Evolutionary conservation across 1,140 invertebrate species (phyloP).

Genomic region (Drosophila subpulchrella): DNA sequence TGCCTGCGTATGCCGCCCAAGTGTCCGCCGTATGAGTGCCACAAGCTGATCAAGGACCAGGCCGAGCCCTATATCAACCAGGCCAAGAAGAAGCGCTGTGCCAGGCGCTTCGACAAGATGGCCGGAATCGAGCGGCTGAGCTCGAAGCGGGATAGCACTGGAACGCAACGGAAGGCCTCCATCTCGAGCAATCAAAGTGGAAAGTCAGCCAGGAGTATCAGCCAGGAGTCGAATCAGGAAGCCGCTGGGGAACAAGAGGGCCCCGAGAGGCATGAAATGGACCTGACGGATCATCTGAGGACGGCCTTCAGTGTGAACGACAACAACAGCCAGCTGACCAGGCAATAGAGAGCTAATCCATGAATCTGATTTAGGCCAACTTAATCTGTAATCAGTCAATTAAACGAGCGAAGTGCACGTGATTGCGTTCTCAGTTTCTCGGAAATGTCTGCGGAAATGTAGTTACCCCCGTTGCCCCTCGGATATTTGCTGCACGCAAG

Average conservation of each 20-base stretch:
- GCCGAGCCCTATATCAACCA: background rate
- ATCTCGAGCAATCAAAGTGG: background rate
- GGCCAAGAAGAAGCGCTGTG: conserved; percentile 11
- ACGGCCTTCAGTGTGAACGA: background rate
- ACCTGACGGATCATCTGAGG: background rate
- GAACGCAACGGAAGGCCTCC: background rate
- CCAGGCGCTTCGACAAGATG: conserved; percentile 6
- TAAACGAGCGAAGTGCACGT: background rate
- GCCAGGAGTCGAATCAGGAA: background rate
- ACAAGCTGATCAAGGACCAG: conserved; percentile 3
- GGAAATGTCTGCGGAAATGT: conserved; percentile 11
- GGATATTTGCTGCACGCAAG: background rate
- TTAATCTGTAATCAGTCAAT: background rate
- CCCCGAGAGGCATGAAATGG: background rate
- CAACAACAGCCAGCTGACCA: too few species aligned
- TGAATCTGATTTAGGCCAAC: background rate
- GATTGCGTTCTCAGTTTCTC: conserved; percentile 10
- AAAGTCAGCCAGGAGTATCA: background rate
- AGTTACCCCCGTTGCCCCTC: background rate
- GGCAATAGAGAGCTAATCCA: background rate
- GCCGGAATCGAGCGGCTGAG: background rate
- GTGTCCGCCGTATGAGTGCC: conserved; percentile 2
- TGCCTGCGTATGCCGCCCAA: conserved; percentile 33
- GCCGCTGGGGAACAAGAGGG: background rate
- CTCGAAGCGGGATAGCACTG: background rate